Conservation (phyloP, 2,797 vertebrate species). For the Ptychadena robeensis region DNA sequence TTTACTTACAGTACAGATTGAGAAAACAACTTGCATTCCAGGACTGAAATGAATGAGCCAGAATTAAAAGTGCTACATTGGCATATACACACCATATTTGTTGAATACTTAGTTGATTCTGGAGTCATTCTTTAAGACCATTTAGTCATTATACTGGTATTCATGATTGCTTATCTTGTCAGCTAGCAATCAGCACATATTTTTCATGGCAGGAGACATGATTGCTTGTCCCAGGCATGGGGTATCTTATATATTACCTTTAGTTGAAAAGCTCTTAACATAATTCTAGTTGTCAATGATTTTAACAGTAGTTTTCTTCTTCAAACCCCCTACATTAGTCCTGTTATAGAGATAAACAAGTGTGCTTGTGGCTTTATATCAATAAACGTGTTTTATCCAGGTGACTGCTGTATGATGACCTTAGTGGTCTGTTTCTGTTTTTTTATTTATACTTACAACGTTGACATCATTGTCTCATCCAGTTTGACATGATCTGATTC, state of each 20-base stretch:
- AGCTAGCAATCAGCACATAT: neutral
- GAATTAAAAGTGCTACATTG: too few relatives aligned
- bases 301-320: neutral
- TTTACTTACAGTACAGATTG: too few relatives aligned
- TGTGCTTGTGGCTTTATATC: neutral
- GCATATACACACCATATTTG: too few relatives aligned
- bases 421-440: neutral
- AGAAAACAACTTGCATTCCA: too few relatives aligned
- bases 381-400: neutral
- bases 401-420: constrained; percentile 15
- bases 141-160: neutral
- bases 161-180: neutral
- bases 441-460: constrained; percentile 35
- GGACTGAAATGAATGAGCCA: too few relatives aligned
- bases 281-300: neutral
- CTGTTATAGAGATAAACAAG: neutral
- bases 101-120: too few relatives aligned
- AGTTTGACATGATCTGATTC: constrained; percentile 52
- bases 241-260: neutral
- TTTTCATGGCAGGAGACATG: neutral
- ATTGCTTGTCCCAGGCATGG: neutral
- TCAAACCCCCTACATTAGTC: neutral
- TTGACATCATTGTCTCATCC: constrained; percentile 49
- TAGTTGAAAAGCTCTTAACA: neutral
- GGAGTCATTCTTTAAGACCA: too few relatives aligned